Evolutionary conservation across 2,888 invertebrate species (phyloP).

Genomic region (Agriopis aurantiaria): DNA sequence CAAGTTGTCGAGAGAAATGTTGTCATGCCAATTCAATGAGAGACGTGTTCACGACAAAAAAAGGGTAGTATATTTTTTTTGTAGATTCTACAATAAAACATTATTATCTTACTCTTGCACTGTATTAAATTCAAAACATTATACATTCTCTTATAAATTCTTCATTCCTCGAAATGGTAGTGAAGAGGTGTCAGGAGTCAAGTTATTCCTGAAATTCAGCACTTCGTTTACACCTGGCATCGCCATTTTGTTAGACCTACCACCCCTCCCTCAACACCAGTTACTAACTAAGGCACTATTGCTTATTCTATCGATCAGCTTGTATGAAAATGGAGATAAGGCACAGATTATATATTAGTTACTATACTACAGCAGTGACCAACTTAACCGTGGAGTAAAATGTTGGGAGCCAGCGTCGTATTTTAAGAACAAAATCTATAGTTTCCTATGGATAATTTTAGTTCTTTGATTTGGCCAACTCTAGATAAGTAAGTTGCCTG

Average conservation of each 20-base stretch:
- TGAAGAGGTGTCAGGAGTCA: constrained; percentile 62
- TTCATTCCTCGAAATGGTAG: constrained; percentile 57
- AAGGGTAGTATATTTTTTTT: too few relatives aligned
- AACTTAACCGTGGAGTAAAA: background rate
- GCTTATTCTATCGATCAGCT: background rate
- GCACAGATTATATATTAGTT: background rate
- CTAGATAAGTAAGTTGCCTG: background rate
- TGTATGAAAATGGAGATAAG: background rate
- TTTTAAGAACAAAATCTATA: background rate
- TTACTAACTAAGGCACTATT: background rate
- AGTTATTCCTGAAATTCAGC: constrained; percentile 74
- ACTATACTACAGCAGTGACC: background rate
- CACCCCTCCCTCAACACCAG: background rate
- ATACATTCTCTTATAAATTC: constrained; percentile 63
- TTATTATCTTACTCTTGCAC: too few relatives aligned
- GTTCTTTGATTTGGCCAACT: too few relatives aligned
- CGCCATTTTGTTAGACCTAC: constrained; percentile 49
- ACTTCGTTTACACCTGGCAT: constrained; percentile 65
- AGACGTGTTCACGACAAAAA: too few relatives aligned
- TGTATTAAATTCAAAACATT: constrained; percentile 46
- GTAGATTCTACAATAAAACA: too few relatives aligned
- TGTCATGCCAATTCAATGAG: too few relatives aligned
- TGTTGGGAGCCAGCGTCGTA: background rate
- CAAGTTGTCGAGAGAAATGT: too few relatives aligned
- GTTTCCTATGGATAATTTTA: background rate